A percentile compares a stretch with the other conserved stretches of the same genome.
Evolutionary conservation across 2,113 vertebrate species (phyloP).

Genomic region (Sinocyclocheilus grahami): DNA sequence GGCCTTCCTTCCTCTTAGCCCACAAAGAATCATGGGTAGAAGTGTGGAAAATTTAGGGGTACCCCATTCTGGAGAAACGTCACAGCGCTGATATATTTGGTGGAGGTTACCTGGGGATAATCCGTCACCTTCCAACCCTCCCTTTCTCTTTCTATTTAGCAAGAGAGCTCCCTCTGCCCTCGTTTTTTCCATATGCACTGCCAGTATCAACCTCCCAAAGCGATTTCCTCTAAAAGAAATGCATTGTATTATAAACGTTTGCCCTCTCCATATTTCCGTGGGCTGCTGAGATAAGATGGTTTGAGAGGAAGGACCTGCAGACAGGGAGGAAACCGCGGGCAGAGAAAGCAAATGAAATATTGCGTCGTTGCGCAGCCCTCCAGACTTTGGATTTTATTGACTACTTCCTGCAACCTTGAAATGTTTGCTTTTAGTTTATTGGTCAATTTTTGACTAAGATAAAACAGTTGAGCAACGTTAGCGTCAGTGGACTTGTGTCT

Average conservation of each 20-base stretch:
- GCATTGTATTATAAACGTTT: slow-evolving; percentile 24
- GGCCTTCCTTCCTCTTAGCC: slow-evolving; percentile 50
- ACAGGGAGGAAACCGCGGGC: slow-evolving; percentile 33
- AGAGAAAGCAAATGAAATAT: slow-evolving; percentile 27
- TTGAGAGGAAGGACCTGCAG: slow-evolving; percentile 50
- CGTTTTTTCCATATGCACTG: slow-evolving; percentile 5
- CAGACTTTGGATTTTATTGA: not conserved
- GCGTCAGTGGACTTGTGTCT: not conserved
- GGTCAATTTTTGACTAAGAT: not conserved
- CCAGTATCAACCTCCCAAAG: slow-evolving; percentile 19
- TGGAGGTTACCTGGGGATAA: slow-evolving; percentile 38
- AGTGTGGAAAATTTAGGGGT: not conserved
- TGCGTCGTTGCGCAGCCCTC: not conserved
- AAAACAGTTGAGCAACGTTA: not conserved
- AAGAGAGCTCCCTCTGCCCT: not conserved
- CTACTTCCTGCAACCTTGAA: slow-evolving; percentile 20
- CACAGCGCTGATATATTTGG: not conserved
- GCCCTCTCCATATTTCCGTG: not conserved
- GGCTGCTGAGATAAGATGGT: slow-evolving; percentile 9
- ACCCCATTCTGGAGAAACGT: not conserved
- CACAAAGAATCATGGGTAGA: slow-evolving; percentile 33
- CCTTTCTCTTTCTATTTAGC: not conserved
- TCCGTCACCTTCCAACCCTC: not conserved
- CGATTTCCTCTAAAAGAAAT: slow-evolving; percentile 16
- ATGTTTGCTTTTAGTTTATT: slow-evolving; percentile 29